Evolutionary conservation across 2,113 vertebrate species (phyloP).

Genomic region (Elaphurus davidianus): DNA sequence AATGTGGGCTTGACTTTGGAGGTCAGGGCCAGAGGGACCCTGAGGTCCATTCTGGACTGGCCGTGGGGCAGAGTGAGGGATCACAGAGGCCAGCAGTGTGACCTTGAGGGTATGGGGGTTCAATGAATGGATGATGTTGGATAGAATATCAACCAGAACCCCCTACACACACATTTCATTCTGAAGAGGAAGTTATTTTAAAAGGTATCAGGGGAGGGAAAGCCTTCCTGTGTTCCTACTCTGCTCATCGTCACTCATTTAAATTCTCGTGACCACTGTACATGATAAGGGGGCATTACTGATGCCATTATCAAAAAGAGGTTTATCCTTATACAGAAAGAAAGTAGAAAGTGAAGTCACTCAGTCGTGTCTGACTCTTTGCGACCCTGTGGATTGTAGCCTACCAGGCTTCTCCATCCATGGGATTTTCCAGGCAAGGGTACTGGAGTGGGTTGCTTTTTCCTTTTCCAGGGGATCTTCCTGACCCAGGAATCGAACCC

Average conservation of each 20-base stretch:
- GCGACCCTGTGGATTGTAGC: too few relatives aligned
- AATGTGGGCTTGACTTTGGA: background rate
- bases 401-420: too few relatives aligned
- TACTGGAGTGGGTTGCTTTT: too few relatives aligned
- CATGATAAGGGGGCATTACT: background rate
- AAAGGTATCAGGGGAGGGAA: background rate
- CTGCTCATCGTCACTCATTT: background rate
- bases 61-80: background rate
- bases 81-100: background rate
- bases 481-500: too few relatives aligned
- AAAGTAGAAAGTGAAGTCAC: too few relatives aligned
- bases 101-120: accelerated
- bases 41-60: background rate
- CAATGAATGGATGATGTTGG: background rate
- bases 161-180: background rate
- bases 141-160: background rate
- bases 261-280: background rate
- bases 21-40: background rate
- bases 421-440: too few relatives aligned
- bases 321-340: too few relatives aligned
- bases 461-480: too few relatives aligned
- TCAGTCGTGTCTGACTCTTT: too few relatives aligned
- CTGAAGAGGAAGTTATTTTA: background rate
- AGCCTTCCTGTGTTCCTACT: background rate
- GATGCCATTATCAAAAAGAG: background rate